Evolutionary conservation across 2,113 vertebrate genomes (phyloP), one percentile per base, ranked within the genome.

Genomic region (Lepus timidus): DNA sequence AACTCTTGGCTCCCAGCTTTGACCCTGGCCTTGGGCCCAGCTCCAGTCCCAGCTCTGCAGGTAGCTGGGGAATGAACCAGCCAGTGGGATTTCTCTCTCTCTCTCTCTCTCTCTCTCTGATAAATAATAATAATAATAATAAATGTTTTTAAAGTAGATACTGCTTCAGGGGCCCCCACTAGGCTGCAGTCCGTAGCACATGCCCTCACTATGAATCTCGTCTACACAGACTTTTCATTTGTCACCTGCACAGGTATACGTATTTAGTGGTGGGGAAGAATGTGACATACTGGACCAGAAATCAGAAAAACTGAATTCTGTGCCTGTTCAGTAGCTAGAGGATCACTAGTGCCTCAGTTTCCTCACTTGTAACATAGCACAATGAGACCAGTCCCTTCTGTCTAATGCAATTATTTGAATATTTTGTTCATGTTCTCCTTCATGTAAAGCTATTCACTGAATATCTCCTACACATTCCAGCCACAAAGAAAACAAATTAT

Each of bases 281-380:
- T 39, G 22, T 62, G 23, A 19, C 49, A 20, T 33, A 49, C 62
- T 80, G 62, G 20, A 49, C 58, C 75, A 33, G 79, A 91, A 95
- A 49, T 75, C 80, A 75, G 27, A 33, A 93, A 95, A 70, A 13
- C 44, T 33, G 17, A 88, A 85, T 85, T 58, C 36, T 83, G 33
- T 80, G 39, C 80, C 51, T 68, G 29, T 44, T 87, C 10, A 90
- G 9, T 86, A 86, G 75, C 39, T 95, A 51, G 85, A 82, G 33
- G n/a, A 76, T 65, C 49, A 82, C 44, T 39, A 62, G 55, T 29
- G 20, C 9, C 17, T 79, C 70, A 62, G 25, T 71, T 86, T 81
- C 36, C 61, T 91, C n/a, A 19, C 55, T 67, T 83, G 8, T 79
- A 79, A 73, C 90, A 76, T 17, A 88, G 25, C 73, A 73, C 91